Base-by-base conservation (phyloP, 2,888 invertebrate genomes). In the Dascillus cervinus region DNA sequence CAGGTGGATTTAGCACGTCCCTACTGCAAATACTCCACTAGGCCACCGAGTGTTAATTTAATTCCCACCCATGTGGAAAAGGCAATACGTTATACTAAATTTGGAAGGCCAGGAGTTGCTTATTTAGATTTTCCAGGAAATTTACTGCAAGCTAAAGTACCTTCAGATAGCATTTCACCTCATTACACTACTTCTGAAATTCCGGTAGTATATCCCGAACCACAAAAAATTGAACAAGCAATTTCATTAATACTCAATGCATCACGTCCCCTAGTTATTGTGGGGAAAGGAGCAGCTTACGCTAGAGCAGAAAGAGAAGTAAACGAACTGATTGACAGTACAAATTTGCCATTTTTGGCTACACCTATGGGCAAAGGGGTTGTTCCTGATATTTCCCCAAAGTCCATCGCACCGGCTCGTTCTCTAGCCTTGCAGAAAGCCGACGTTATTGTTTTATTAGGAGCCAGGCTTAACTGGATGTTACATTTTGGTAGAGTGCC, bases 401-500 rank as follows among this genome's bases (percentile, higher is more conserved):
- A 76, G 46, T 89, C 87, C 61, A 84, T 94, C n/a, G 79, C 85
- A 0, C 75, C 90, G 4, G 92, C 94, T 2, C 40, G 51, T 28
- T 92, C 94, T 0, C 62, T 75, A 37, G 96, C 92, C 0, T 66
- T 97, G 28, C 79, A 82, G 51, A 76, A 88, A 46, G 87, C 92
- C 0, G 96, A 97, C 64, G 86, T 91, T 0, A 72, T 97, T 2
- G 53, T 97, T 2, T 65, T 95, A 27, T 64, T 94, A 20, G 96
- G 96, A 0, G 96, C 95, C 0, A 70, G 96, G 20, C 71, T 96
- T 10, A 97, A 97, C 67, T 97, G 97, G 97, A 96, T 97, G 67
- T 72, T 97, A 39, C 96, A 97, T 67, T 97, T 96, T 69, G 96
- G 96, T 2, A 78, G 82, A 32, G 68, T 85, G 10, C 96, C 95